phyloP scores from a whole-genome alignment of 2,113 vertebrate species.

The Columba janthina region DNA sequence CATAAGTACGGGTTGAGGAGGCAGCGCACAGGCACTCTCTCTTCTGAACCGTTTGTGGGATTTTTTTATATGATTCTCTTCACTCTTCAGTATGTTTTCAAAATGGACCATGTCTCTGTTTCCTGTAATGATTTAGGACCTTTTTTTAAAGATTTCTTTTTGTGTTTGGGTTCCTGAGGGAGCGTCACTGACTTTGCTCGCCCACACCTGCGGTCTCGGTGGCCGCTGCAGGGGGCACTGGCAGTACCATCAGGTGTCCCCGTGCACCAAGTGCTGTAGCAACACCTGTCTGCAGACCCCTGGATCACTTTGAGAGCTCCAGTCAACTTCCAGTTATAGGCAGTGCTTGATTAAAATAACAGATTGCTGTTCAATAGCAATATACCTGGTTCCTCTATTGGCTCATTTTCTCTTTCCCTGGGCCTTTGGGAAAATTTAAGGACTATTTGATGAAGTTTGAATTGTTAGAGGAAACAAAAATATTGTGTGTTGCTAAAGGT shows the following conservation, averaged over 20 bases:
- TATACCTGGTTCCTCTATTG: background rate
- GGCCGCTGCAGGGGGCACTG: background rate
- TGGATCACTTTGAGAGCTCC: background rate
- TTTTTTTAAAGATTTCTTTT: background rate
- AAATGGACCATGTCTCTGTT: background rate
- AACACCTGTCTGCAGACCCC: accelerated
- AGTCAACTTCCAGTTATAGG: background rate
- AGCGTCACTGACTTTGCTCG: background rate
- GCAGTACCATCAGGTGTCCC: background rate
- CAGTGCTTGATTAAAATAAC: background rate
- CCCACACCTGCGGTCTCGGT: accelerated
- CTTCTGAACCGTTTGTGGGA: background rate
- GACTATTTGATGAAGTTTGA: background rate
- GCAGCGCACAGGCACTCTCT: background rate
- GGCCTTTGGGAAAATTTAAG: background rate
- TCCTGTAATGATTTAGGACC: background rate
- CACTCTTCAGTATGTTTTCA: background rate
- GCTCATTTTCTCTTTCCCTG: background rate
- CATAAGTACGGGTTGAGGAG: background rate
- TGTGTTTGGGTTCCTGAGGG: background rate
- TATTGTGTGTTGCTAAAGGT: background rate
- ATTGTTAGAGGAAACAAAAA: background rate
- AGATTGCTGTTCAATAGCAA: background rate
- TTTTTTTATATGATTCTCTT: background rate
- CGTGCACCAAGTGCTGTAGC: background rate